phyloP scores from a whole-genome alignment of 1,140 invertebrate species.

The Tetramorium parvispinum region DNA sequence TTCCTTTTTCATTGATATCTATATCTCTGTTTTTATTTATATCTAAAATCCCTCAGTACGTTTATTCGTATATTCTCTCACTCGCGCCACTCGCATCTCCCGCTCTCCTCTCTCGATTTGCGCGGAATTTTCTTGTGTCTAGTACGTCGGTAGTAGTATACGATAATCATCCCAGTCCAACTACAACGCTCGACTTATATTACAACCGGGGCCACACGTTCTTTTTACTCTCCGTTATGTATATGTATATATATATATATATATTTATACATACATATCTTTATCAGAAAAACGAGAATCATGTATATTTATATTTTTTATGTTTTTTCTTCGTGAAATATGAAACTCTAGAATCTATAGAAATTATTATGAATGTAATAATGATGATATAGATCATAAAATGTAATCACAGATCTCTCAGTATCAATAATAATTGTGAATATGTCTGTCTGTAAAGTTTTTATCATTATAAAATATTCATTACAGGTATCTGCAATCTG shows the following conservation, averaged over 20 bases:
- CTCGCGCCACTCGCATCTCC: neutral
- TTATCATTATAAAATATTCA: neutral
- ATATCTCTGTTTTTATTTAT: constrained; percentile 62
- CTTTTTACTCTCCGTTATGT: constrained; percentile 68
- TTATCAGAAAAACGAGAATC: neutral
- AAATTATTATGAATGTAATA: neutral
- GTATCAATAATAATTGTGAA: constrained; percentile 2
- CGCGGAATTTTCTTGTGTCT: constrained; percentile 18
- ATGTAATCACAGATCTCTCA: neutral
- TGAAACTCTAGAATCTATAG: constrained; percentile 8
- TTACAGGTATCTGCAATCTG: neutral
- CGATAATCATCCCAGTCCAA: constrained; percentile 71
- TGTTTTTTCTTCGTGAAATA: neutral
- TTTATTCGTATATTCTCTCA: constrained; percentile 51
- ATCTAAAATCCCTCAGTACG: constrained; percentile 61
- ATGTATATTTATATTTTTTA: constrained; percentile 24
- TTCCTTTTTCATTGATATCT: constrained; percentile 56
- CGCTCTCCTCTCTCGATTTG: neutral
- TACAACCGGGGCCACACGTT: constrained; percentile 81
- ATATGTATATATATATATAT: constrained; percentile 76
- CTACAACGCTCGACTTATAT: constrained; percentile 72
- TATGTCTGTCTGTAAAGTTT: neutral
- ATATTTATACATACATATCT: constrained; percentile 80
- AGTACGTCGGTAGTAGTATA: constrained; percentile 62
- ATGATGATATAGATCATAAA: neutral